Conservation (phyloP, 2,797 vertebrate species). For the Melanotaenia trifasciata region DNA sequence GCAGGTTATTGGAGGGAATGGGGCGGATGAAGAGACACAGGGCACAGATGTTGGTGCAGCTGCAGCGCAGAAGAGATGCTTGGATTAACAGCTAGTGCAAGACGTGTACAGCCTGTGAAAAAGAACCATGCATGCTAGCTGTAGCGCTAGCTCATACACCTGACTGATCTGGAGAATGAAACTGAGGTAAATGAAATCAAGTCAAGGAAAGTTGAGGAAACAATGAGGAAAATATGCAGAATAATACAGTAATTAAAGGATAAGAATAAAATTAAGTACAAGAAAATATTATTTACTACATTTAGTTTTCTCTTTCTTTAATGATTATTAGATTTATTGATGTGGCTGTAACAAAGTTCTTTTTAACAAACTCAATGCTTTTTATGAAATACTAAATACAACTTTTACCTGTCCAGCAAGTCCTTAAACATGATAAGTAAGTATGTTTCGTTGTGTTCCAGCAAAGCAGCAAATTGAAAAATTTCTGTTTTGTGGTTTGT, state of each 20-base stretch:
- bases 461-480: no score
- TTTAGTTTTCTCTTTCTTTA: background rate
- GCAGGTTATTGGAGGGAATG: constrained; percentile 90
- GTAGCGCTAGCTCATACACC: constrained; percentile 56
- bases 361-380: background rate
- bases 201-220: constrained; percentile 5
- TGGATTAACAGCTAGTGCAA: constrained; percentile 61
- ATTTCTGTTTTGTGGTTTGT: background rate
- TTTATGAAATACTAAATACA: background rate
- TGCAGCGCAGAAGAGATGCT: constrained; percentile 76
- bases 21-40: constrained; percentile 85
- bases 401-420: background rate
- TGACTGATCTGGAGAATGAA: constrained; percentile 57
- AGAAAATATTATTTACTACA: background rate
- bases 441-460: background rate
- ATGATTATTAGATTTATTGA: background rate
- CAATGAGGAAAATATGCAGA: background rate
- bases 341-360: background rate
- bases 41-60: constrained; percentile 93
- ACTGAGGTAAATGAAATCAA: constrained; percentile 35
- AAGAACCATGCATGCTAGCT: constrained; percentile 36
- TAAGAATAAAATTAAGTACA: background rate
- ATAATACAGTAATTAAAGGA: background rate
- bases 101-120: constrained; percentile 69
- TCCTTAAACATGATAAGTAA: background rate